These are phyloP conservation scores for Albula glossodonta DNA, from an alignment of 2,113 vertebrate genomes.

Conservation along the genomic window DNA sequence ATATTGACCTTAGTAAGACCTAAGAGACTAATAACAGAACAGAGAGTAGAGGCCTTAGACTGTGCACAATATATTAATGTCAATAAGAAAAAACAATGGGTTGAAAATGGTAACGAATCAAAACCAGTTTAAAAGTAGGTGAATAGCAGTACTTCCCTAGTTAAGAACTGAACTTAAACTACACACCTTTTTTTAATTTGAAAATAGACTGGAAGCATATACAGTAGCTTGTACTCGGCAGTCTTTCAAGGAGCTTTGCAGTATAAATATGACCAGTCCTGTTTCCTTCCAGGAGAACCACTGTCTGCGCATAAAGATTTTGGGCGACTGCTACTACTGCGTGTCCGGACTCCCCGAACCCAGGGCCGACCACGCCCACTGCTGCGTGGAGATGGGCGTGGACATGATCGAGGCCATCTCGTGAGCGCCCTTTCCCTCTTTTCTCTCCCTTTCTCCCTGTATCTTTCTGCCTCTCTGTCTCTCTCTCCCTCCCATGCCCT, in stretches of 20 bases:
- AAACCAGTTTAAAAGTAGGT: too few species aligned
- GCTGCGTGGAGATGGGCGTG: slow-evolving; percentile 96
- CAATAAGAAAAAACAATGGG: too few species aligned
- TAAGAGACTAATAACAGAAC: too few species aligned
- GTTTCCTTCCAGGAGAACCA: slow-evolving; percentile 82
- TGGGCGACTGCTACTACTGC: slow-evolving; percentile 95
- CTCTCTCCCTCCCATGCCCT: background rate
- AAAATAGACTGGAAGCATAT: background rate
- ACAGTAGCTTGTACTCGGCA: background rate
- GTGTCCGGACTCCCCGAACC: slow-evolving; percentile 91
- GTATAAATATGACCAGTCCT: background rate
- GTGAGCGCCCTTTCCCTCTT: slow-evolving; percentile 69
- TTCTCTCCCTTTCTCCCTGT: background rate
- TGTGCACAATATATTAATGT: too few species aligned
- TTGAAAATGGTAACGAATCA: too few species aligned
- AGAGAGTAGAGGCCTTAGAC: background rate
- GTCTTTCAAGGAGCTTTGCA: background rate
- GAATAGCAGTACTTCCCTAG: background rate
- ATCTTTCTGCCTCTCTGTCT: background rate
- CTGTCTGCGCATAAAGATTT: slow-evolving; percentile 93
- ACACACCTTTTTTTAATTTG: background rate
- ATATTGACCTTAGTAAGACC: too few species aligned
- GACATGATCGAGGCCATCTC: slow-evolving; percentile 98
- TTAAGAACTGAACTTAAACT: background rate
- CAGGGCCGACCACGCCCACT: slow-evolving; percentile 91